These are phyloP conservation scores for Pelvicachromis taeniatus DNA, from an alignment of 2,113 vertebrate species.

Conservation along the genomic window DNA sequence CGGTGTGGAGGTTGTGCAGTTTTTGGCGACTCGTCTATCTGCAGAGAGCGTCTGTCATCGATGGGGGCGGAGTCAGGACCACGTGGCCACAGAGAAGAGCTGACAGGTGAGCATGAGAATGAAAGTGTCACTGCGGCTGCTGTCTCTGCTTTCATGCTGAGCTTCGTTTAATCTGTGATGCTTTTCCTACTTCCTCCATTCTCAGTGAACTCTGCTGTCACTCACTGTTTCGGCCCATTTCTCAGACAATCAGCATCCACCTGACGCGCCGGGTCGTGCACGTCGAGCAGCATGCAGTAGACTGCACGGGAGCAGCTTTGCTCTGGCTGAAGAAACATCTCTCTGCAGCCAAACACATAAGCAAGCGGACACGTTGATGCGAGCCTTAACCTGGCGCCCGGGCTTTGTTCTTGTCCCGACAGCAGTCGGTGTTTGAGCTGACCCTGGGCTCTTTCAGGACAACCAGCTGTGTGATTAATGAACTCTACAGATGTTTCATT, in stretches of 20 bases:
- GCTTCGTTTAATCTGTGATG: background rate
- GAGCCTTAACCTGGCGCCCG: background rate
- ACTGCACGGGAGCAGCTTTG: background rate
- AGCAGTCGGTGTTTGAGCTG: background rate
- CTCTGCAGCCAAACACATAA: no score
- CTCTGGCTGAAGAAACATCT: background rate
- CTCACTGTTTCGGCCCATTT: rapidly evolving
- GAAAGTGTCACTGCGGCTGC: background rate
- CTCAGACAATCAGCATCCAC: background rate
- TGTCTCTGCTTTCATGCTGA: background rate
- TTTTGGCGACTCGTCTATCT: background rate
- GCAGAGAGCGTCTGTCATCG: background rate
- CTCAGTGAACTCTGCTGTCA: background rate
- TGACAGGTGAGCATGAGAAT: background rate
- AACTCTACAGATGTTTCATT: background rate
- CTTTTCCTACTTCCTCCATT: rapidly evolving
- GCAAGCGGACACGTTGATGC: no score
- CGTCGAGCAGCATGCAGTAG: rapidly evolving
- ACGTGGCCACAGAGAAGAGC: background rate
- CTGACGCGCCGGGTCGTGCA: background rate
- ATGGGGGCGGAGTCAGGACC: background rate
- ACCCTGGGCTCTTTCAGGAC: background rate
- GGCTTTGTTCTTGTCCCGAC: background rate
- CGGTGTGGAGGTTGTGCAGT: background rate
- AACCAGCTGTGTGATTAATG: background rate